Evolutionary conservation across 2,888 invertebrate genomes (phyloP).

Genomic region (Ormyrus labotus): DNA sequence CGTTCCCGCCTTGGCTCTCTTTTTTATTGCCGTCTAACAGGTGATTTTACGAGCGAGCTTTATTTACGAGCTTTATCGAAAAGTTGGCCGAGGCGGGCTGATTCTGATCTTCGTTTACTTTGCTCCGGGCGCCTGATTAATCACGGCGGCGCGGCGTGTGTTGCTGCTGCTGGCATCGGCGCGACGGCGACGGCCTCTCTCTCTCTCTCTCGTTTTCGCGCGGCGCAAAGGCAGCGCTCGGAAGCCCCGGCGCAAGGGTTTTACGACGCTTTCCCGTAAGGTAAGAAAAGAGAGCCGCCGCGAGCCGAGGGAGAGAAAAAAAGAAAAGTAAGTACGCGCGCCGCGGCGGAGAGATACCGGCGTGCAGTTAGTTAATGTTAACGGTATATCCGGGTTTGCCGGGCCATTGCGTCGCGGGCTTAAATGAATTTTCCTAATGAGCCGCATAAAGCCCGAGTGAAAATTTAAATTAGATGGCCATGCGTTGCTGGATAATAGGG

Average conservation of each 20-base stretch:
- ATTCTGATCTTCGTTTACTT: not conserved
- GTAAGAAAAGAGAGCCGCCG: not conserved
- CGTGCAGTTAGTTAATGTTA: conserved; percentile 57
- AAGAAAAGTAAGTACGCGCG: conserved; percentile 1
- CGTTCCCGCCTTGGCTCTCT: not conserved
- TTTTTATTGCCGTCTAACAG: conserved; percentile 45
- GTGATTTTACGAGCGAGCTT: conserved; percentile 49
- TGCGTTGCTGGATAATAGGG: conserved; percentile 44
- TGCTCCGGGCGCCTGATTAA: conserved; percentile 29
- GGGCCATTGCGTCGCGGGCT: conserved; percentile 54
- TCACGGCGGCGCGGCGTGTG: conserved; percentile 4
- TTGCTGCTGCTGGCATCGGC: not conserved
- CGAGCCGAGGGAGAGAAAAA: not conserved
- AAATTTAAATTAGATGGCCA: conserved; percentile 56
- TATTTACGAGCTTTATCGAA: conserved; percentile 55
- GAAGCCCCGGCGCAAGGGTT: not conserved
- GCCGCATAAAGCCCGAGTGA: conserved; percentile 47
- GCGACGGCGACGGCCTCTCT: not conserved
- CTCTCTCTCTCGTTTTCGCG: not conserved
- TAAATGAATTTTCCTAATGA: conserved; percentile 61
- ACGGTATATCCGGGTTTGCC: conserved; percentile 53
- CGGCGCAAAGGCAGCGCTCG: not conserved
- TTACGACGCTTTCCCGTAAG: not conserved
- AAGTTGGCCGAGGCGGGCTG: conserved; percentile 19
- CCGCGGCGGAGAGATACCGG: conserved; percentile 3